Percentiles rank a stretch among this genome's conserved stretches.
phyloP scores from a whole-genome alignment of 2,797 vertebrate species.

The Pipistrellus pipistrellus region DNA sequence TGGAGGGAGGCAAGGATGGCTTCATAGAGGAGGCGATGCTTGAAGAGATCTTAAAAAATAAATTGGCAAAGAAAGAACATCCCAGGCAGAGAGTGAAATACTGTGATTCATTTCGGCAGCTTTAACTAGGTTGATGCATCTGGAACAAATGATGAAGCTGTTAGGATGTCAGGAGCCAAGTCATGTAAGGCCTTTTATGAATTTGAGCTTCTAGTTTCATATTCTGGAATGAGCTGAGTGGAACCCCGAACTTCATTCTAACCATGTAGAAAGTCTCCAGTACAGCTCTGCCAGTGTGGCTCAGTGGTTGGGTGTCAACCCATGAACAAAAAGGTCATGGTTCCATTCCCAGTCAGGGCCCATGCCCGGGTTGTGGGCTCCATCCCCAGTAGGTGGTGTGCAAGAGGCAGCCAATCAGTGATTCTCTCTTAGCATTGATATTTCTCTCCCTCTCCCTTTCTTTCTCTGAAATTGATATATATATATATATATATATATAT shows the following conservation, averaged over 20 bases:
- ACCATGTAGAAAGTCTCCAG: not conserved
- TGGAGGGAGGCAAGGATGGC: not conserved
- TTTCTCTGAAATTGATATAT: too few relatives aligned
- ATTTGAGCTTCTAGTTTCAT: not conserved
- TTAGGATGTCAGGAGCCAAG: not conserved
- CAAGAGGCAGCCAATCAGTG: too few relatives aligned
- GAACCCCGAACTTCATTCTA: not conserved
- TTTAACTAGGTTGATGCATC: not conserved
- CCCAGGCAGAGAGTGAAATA: not conserved
- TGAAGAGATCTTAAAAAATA: slow-evolving; percentile 50
- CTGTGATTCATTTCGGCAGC: slow-evolving; percentile 26
- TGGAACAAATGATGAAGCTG: not conserved
- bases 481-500: too few relatives aligned
- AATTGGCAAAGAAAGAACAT: slow-evolving; percentile 24
- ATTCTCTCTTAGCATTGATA: too few relatives aligned
- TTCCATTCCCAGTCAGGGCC: too few relatives aligned
- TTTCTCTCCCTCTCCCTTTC: too few relatives aligned
- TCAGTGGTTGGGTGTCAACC: not conserved
- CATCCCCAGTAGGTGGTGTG: too few relatives aligned
- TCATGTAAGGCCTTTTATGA: not conserved
- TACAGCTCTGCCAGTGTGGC: not conserved
- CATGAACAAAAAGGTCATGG: not conserved
- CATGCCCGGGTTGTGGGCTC: too few relatives aligned
- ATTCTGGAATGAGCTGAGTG: slow-evolving; percentile 15
- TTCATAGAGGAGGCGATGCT: not conserved